These are phyloP conservation scores for Aplochiton taeniatus DNA, from an alignment of 2,797 vertebrate species.

Conservation along the genomic window DNA sequence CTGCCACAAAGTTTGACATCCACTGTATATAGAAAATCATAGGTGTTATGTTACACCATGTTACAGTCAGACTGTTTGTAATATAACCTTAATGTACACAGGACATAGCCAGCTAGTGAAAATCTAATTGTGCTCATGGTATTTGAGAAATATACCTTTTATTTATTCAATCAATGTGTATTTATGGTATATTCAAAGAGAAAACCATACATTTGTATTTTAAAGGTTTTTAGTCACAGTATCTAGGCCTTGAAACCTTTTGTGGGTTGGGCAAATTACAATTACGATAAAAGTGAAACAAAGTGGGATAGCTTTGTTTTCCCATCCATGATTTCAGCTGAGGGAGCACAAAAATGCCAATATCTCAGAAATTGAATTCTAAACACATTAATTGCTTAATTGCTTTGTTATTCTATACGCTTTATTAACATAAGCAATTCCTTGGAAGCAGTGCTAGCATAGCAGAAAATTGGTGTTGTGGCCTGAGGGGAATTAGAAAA, in stretches of 20 bases:
- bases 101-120: too few relatives aligned
- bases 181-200: neutral
- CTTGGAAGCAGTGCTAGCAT: slow-evolving; percentile 82
- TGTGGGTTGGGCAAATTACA: too few relatives aligned
- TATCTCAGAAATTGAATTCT: slow-evolving; percentile 81
- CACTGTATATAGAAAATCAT: too few relatives aligned
- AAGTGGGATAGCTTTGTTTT: slow-evolving; percentile 14
- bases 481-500: slow-evolving; percentile 85
- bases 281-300: too few relatives aligned
- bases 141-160: too few relatives aligned
- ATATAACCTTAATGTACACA: too few relatives aligned
- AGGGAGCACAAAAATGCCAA: slow-evolving; percentile 68
- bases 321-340: slow-evolving; percentile 36
- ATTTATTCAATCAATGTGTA: too few relatives aligned
- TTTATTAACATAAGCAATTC: slow-evolving; percentile 88
- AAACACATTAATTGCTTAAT: slow-evolving; percentile 90
- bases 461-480: slow-evolving; percentile 91
- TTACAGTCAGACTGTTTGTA: too few relatives aligned
- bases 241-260: neutral
- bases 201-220: too few relatives aligned
- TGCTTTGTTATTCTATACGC: slow-evolving; percentile 82
- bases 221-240: neutral
- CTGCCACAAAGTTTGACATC: too few relatives aligned
- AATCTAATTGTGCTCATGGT: too few relatives aligned
- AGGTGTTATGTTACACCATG: too few relatives aligned